phyloP scores from a whole-genome alignment of 2,888 invertebrate genomes.

The Pseudococcus viburni region DNA sequence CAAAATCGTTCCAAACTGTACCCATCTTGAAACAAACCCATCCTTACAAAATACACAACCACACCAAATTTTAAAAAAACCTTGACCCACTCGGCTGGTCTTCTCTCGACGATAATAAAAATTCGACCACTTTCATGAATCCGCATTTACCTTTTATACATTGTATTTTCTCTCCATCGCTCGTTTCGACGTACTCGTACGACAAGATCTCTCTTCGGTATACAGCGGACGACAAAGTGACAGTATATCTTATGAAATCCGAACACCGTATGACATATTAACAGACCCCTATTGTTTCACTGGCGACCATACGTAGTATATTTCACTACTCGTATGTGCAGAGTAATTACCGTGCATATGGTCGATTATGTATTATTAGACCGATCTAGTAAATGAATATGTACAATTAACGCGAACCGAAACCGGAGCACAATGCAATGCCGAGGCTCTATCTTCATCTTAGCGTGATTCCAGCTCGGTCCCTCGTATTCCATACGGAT shows the following conservation, averaged over 20 bases:
- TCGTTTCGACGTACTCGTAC: neutral
- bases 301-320: neutral
- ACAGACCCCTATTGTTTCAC: conserved; percentile 8
- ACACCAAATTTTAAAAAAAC: neutral
- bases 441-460: conserved; percentile 9
- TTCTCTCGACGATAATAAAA: neutral
- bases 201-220: neutral
- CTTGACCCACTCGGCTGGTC: neutral
- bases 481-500: neutral
- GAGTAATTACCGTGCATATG: conserved; percentile 14
- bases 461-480: neutral
- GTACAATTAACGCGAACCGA: conserved; percentile 14
- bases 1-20: too few species aligned
- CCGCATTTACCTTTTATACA: neutral
- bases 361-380: conserved; percentile 14
- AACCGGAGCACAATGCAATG: conserved; percentile 14
- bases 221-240: neutral
- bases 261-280: conserved; percentile 14
- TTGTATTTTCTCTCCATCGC: neutral
- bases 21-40: too few species aligned
- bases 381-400: conserved; percentile 14
- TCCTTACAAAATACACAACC: neutral
- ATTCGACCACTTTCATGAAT: conserved; percentile 14
- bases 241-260: conserved; percentile 14
- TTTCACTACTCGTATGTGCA: neutral